Evolutionary conservation across 2,888 invertebrate genomes (phyloP).

Genomic region (Polyommatus iphigenia): DNA sequence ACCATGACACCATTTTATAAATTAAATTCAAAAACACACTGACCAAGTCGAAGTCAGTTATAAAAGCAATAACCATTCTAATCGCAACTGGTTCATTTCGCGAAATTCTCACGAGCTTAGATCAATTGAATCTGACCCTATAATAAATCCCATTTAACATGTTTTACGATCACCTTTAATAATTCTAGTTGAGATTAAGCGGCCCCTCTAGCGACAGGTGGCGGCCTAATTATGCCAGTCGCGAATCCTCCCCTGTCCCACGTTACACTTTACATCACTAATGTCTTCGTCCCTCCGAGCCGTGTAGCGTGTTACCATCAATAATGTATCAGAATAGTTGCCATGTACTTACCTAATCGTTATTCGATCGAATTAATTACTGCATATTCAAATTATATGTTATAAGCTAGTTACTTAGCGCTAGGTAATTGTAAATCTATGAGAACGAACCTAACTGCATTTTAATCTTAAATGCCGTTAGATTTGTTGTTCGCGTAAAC

Average conservation of each 20-base stretch:
- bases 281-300: neutral
- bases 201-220: slow-evolving; percentile 41
- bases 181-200: slow-evolving; percentile 46
- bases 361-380: neutral
- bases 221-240: slow-evolving; percentile 45
- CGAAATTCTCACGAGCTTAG: slow-evolving; percentile 43
- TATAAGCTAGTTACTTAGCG: neutral
- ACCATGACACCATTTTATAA: no score
- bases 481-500: neutral
- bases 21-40: neutral
- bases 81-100: slow-evolving; percentile 24
- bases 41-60: neutral
- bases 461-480: neutral
- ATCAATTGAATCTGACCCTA: slow-evolving; percentile 43
- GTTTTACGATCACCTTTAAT: slow-evolving; percentile 40
- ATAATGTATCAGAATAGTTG: slow-evolving; percentile 1
- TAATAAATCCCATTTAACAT: slow-evolving; percentile 40
- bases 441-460: neutral
- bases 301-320: slow-evolving; percentile 2
- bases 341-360: neutral
- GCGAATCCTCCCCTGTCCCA: slow-evolving; percentile 48
- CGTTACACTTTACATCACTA: slow-evolving; percentile 15
- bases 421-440: neutral
- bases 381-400: neutral
- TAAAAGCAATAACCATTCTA: neutral